phyloP scores from a whole-genome alignment of 1,140 invertebrate genomes.

The Ladona fulva region DNA sequence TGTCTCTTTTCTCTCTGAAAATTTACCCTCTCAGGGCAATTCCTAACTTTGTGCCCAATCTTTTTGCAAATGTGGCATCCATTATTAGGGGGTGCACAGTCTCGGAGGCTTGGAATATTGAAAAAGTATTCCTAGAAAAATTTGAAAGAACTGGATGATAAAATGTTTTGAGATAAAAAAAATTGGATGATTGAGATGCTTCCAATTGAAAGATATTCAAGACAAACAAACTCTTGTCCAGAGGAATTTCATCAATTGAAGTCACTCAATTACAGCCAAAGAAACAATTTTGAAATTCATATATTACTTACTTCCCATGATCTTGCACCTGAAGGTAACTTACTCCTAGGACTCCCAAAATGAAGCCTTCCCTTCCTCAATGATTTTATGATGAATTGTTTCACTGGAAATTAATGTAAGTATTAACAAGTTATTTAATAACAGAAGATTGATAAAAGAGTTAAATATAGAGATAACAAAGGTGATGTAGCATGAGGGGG shows the following conservation, averaged over 20 bases:
- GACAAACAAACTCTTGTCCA: too few relatives aligned
- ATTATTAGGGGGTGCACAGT: slow-evolving; percentile 45
- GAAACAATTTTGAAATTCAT: too few relatives aligned
- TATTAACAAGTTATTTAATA: slow-evolving; percentile 14
- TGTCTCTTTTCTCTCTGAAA: neutral
- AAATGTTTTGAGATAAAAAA: too few relatives aligned
- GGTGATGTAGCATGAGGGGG: too few relatives aligned
- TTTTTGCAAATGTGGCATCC: slow-evolving; percentile 48
- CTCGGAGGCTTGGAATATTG: slow-evolving; percentile 34
- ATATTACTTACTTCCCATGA: neutral
- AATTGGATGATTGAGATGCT: too few relatives aligned
- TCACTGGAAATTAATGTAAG: slow-evolving; percentile 39
- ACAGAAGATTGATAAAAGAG: slow-evolving; percentile 14
- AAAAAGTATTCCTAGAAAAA: slow-evolving; percentile 40
- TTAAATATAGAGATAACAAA: slow-evolving; percentile 11
- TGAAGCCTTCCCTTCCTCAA: slow-evolving; percentile 38
- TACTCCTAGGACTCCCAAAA: slow-evolving; percentile 19
- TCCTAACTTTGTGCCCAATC: slow-evolving; percentile 49
- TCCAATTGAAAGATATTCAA: too few relatives aligned
- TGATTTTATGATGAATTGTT: slow-evolving; percentile 43
- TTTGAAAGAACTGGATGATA: neutral
- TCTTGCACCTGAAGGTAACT: neutral
- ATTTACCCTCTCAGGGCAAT: slow-evolving; percentile 33
- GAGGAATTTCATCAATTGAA: too few relatives aligned
- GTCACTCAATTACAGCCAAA: too few relatives aligned